phyloP scores from a whole-genome alignment of 2,888 invertebrate species.

The Pseudanteris insignis region DNA sequence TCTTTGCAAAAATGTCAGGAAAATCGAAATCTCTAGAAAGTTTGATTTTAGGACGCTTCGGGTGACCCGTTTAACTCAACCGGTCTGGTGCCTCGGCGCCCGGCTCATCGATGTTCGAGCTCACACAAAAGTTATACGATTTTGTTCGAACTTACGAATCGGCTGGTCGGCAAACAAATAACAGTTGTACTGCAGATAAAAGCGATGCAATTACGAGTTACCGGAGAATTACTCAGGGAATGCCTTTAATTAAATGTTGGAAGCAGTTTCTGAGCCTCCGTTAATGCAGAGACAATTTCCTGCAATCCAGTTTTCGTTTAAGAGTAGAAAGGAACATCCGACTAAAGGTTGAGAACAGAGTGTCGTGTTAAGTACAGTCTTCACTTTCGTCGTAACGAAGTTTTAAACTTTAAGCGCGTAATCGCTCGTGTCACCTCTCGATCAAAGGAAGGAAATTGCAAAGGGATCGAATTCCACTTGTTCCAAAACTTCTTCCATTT shows the following conservation, averaged over 20 bases:
- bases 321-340: conserved; percentile 57
- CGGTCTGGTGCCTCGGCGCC: too few species aligned
- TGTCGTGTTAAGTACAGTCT: conserved; percentile 49
- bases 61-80: too few species aligned
- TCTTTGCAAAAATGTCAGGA: too few species aligned
- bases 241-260: conserved; percentile 66
- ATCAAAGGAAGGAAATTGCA: conserved; percentile 52
- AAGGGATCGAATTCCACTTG: conserved; percentile 52
- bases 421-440: conserved; percentile 60
- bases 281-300: conserved; percentile 66
- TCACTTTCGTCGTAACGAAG: conserved; percentile 52
- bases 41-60: too few species aligned
- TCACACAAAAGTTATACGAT: conserved; percentile 33
- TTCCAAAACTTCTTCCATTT: conserved; percentile 51
- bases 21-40: too few species aligned
- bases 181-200: conserved; percentile 61
- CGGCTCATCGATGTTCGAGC: too few species aligned
- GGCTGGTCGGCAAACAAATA: conserved; percentile 59
- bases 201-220: conserved; percentile 63
- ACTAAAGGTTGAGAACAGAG: conserved; percentile 45
- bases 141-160: conserved; percentile 51
- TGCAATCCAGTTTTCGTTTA: conserved; percentile 61
- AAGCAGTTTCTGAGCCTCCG: conserved; percentile 63
- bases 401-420: conserved; percentile 58
- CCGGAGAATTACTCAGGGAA: conserved; percentile 62